A percentile compares a stretch with the other conserved stretches of the same genome.
These are phyloP conservation scores for Drosophila gunungcola DNA, from an alignment of 1,140 invertebrate species.

Conservation along the genomic window DNA sequence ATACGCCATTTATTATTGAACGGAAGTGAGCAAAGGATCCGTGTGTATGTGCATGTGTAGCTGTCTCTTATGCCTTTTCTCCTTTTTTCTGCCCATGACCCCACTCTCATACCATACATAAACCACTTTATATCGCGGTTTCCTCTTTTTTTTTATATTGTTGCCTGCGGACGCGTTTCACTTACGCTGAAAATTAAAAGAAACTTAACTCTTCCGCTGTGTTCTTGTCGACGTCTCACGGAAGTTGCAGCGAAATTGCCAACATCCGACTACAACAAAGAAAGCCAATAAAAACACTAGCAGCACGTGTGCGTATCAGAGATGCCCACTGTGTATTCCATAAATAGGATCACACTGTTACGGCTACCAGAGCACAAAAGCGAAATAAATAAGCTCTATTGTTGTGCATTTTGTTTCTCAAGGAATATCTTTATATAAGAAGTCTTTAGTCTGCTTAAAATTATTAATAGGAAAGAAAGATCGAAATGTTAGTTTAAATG, in stretches of 20 bases:
- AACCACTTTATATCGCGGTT: constrained; percentile 33
- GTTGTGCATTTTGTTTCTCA: no score
- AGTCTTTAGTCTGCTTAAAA: no score
- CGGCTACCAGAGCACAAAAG: not conserved
- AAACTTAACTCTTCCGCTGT: constrained; percentile 69
- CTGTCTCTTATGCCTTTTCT: constrained; percentile 8
- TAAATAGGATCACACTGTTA: not conserved
- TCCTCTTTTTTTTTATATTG: constrained; percentile 47
- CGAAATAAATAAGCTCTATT: no score
- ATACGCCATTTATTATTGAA: constrained; percentile 64
- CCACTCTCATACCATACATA: not conserved
- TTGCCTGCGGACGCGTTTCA: constrained; percentile 55
- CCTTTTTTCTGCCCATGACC: not conserved
- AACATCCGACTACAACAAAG: constrained; percentile 63
- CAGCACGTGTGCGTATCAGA: constrained; percentile 37
- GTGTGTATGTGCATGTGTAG: constrained; percentile 6
- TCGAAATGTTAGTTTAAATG: no score
- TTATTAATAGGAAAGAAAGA: no score
- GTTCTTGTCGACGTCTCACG: constrained; percentile 34
- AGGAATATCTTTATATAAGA: no score
- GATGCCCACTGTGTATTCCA: not conserved
- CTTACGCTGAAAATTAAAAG: constrained; percentile 75
- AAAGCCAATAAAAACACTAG: constrained; percentile 30
- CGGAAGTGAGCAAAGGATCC: constrained; percentile 65
- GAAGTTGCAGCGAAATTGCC: constrained; percentile 75